Percentiles rank a stretch among this genome's conserved stretches.
Evolutionary conservation across 2,113 vertebrate genomes (phyloP).

Genomic region (Phalacrocorax pelagicus): DNA sequence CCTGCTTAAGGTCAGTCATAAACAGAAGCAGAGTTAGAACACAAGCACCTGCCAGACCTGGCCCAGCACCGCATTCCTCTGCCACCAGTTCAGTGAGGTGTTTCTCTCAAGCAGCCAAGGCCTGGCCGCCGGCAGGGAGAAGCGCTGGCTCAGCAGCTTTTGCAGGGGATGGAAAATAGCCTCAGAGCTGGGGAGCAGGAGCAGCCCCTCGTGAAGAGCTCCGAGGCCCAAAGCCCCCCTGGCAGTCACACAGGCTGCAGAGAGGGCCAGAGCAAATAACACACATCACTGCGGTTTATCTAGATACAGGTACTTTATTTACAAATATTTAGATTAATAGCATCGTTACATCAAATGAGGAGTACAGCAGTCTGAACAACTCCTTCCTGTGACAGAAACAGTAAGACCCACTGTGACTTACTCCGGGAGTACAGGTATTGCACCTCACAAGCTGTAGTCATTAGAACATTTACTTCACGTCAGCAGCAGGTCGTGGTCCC

Average conservation of each 20-base stretch:
- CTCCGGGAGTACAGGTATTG: constrained; percentile 65
- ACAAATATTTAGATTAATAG: constrained; percentile 93
- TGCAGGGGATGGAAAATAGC: neutral
- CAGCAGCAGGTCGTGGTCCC: constrained; percentile 82
- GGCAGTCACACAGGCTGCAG: neutral
- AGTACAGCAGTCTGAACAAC: constrained; percentile 83
- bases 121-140: too few species aligned
- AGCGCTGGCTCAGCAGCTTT: neutral
- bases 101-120: neutral
- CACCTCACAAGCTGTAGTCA: constrained; percentile 65
- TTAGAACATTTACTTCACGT: constrained; percentile 19
- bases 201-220: too few species aligned
- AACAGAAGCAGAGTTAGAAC: too few species aligned
- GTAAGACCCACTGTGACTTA: constrained; percentile 71
- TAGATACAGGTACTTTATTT: constrained; percentile 92
- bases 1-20: too few species aligned
- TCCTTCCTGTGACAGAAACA: constrained; percentile 80
- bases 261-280: neutral
- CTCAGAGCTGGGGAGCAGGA: neutral
- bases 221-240: neutral
- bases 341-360: constrained; percentile 86
- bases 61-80: too few species aligned
- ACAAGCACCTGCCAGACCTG: too few species aligned
- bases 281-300: constrained; percentile 58
- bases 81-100: accelerated